Conservation (phyloP, 2,113 vertebrate genomes). For the Microtus montanus region DNA sequence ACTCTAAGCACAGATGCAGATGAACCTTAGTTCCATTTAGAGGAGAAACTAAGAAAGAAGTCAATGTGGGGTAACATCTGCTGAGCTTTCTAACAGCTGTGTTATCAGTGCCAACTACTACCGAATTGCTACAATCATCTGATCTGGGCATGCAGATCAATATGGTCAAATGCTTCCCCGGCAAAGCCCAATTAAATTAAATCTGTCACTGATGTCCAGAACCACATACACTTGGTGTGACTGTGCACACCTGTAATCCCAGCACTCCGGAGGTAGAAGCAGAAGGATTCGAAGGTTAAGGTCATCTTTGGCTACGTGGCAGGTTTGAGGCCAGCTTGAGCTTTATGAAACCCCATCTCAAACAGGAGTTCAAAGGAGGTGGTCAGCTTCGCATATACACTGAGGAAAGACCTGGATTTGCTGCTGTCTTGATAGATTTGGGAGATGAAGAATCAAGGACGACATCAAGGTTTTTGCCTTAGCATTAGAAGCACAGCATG, state of each 20-base stretch:
- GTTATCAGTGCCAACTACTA: conserved; percentile 13
- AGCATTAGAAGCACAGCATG: conserved; percentile 57
- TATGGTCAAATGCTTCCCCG: neutral
- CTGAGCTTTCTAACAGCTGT: neutral
- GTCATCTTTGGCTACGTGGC: neutral
- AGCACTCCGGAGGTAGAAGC: neutral
- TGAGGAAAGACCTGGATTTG: neutral
- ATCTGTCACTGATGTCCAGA: neutral
- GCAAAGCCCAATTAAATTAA: neutral
- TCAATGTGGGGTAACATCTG: neutral
- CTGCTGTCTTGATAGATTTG: neutral
- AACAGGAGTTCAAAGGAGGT: neutral
- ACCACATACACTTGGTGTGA: neutral
- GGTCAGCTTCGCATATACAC: neutral
- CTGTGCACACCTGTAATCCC: neutral
- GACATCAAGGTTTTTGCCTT: neutral
- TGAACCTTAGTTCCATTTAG: neutral
- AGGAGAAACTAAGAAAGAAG: neutral
- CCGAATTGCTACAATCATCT: neutral
- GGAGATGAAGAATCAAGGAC: neutral
- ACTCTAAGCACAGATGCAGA: neutral
- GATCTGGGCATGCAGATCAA: neutral
- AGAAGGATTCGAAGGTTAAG: neutral
- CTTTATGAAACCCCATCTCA: neutral
- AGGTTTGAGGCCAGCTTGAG: neutral